Percentiles rank a stretch among this genome's conserved stretches.
Conservation (phyloP, 64 coral and sea anemone species). For the Acropora tenuis region DNA sequence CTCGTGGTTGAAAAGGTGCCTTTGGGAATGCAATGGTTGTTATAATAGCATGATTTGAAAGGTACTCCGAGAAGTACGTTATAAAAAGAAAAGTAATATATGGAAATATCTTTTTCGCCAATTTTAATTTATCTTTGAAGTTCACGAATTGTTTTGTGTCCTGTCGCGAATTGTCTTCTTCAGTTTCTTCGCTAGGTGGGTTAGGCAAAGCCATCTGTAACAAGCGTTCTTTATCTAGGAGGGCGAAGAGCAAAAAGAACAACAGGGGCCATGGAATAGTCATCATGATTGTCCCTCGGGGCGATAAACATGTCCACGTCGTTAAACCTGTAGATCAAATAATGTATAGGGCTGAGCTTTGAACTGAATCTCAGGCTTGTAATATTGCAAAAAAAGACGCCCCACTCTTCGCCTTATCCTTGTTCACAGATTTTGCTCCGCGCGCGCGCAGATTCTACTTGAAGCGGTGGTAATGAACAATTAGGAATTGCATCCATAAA, state of each 20-base stretch:
- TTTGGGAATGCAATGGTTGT: conserved; percentile 78
- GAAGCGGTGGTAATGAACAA: too few species aligned
- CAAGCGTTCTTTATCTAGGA: conserved; percentile 74
- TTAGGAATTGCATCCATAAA: too few species aligned
- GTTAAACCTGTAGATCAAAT: conserved; percentile 67
- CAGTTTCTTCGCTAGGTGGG: not conserved
- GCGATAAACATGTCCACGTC: conserved; percentile 70
- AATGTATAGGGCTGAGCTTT: not conserved
- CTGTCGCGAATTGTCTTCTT: not conserved
- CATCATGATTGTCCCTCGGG: conserved; percentile 72
- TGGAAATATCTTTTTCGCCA: conserved; percentile 68
- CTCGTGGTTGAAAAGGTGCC: conserved; percentile 68
- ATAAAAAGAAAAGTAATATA: conserved; percentile 82
- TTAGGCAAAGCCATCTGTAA: not conserved
- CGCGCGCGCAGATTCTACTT: too few species aligned
- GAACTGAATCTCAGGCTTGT: not conserved
- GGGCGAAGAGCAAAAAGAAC: conserved; percentile 55
- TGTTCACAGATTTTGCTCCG: too few species aligned
- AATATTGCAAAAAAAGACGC: not conserved
- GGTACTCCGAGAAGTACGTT: conserved; percentile 87
- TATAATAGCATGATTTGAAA: conserved; percentile 85
- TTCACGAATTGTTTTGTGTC: not conserved
- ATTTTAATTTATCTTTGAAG: conserved; percentile 38
- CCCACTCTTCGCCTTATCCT: too few species aligned
- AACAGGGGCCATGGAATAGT: conserved; percentile 79